A percentile compares a stretch with the other conserved stretches of the same genome.
Conservation (phyloP, 2,888 invertebrate species). For the Folsomia candida region DNA sequence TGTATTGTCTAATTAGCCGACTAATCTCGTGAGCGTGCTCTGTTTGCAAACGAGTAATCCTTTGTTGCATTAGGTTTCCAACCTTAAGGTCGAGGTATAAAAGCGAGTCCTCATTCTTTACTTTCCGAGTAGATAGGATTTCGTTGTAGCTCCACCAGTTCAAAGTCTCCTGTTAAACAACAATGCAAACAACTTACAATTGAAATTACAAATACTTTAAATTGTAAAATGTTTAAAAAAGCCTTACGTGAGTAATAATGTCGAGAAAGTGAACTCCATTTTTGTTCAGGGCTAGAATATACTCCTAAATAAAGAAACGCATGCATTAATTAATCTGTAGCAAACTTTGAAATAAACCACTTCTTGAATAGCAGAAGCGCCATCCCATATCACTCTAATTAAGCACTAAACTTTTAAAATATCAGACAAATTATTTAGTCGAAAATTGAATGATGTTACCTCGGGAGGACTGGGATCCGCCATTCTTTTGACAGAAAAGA, state of each 20-base stretch:
- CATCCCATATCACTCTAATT: too few relatives aligned
- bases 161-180: constrained; percentile 68
- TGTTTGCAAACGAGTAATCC: constrained; percentile 90
- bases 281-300: constrained; percentile 89
- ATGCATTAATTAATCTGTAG: too few relatives aligned
- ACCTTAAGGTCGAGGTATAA: constrained; percentile 94
- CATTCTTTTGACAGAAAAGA: constrained; percentile 90
- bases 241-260: constrained; percentile 76
- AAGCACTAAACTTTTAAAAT: too few relatives aligned
- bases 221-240: background rate
- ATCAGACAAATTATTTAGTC: too few relatives aligned
- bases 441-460: too few relatives aligned
- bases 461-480: constrained; percentile 70
- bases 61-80: constrained; percentile 92
- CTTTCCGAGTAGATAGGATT: constrained; percentile 92
- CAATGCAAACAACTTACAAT: constrained; percentile 8
- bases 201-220: background rate
- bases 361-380: too few relatives aligned
- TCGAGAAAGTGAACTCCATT: constrained; percentile 92
- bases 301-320: too few relatives aligned
- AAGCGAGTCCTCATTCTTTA: constrained; percentile 83
- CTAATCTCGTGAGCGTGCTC: constrained; percentile 98
- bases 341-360: too few relatives aligned
- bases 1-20: constrained; percentile 92
- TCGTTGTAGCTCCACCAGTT: constrained; percentile 92